These are phyloP conservation scores for Triplophysa dalaica DNA, from an alignment of 2,113 vertebrate species.

Conservation along the genomic window DNA sequence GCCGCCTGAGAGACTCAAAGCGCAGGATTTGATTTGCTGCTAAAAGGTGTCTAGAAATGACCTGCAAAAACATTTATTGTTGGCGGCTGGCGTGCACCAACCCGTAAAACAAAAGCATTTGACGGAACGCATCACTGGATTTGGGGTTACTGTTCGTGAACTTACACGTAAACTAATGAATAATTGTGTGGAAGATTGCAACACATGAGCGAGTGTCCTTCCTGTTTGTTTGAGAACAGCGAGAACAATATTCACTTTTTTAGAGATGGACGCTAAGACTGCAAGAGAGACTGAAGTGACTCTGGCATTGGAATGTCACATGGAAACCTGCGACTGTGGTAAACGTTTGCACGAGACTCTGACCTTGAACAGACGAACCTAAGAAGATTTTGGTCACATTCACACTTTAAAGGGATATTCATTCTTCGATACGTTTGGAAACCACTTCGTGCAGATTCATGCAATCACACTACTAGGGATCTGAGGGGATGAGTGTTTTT, in stretches of 20 bases:
- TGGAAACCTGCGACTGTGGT: slow-evolving; percentile 30
- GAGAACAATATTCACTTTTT: slow-evolving; percentile 1
- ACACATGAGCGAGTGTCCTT: background rate
- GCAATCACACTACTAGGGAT: slow-evolving; percentile 56
- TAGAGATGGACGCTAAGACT: slow-evolving; percentile 9
- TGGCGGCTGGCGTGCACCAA: slow-evolving; percentile 63
- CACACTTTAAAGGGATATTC: slow-evolving; percentile 73
- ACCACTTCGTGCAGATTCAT: slow-evolving; percentile 65
- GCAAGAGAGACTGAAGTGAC: background rate
- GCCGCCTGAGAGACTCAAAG: slow-evolving; percentile 63
- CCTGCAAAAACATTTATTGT: slow-evolving; percentile 62
- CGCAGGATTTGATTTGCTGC: slow-evolving; percentile 64
- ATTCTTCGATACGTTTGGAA: slow-evolving; percentile 65
- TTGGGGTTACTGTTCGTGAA: slow-evolving; percentile 67
- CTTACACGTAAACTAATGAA: slow-evolving; percentile 55
- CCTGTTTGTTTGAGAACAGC: background rate
- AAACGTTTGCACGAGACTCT: slow-evolving; percentile 40
- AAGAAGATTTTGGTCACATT: slow-evolving; percentile 65
- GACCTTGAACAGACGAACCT: slow-evolving; percentile 45
- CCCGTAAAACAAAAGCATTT: slow-evolving; percentile 63
- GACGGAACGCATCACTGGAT: slow-evolving; percentile 77
- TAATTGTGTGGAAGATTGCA: slow-evolving; percentile 4
- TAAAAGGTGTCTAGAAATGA: slow-evolving; percentile 60
- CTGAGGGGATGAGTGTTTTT: slow-evolving; percentile 63
- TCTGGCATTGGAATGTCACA: slow-evolving; percentile 7